phyloP scores from a whole-genome alignment of 2,888 invertebrate genomes.

The Drosophila multiciliata region DNA sequence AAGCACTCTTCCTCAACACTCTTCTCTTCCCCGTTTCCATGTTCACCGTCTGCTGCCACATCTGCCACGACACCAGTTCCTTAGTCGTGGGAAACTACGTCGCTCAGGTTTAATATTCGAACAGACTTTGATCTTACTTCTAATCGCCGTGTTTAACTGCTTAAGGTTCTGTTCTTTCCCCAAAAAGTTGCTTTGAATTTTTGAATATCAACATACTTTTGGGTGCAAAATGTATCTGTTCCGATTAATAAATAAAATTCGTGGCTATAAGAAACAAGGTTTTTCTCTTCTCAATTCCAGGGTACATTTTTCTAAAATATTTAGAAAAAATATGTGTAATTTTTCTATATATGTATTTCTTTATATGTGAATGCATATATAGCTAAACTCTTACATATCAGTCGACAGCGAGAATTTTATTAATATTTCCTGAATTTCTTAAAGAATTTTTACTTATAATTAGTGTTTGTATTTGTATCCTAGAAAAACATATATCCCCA shows the following conservation, averaged over 20 bases:
- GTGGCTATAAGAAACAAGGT: not conserved
- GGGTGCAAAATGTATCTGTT: no score
- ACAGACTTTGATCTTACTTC: not conserved
- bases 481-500: not conserved
- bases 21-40: constrained; percentile 35
- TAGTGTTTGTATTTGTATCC: not conserved
- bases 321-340: not conserved
- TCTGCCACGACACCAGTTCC: constrained; percentile 18
- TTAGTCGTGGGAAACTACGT: constrained; percentile 65
- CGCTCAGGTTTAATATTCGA: constrained; percentile 41
- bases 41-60: constrained; percentile 39
- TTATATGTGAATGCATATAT: no score
- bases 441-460: not conserved
- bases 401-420: not conserved
- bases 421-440: not conserved
- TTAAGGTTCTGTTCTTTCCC: not conserved
- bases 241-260: not conserved
- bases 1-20: constrained; percentile 58
- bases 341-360: not conserved
- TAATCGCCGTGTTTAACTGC: not conserved
- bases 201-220: not conserved
- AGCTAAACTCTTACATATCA: no score
- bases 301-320: not conserved
- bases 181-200: not conserved
- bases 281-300: not conserved